Evolutionary conservation across 2,113 vertebrate genomes (phyloP).

Genomic region (Desmodus rotundus): DNA sequence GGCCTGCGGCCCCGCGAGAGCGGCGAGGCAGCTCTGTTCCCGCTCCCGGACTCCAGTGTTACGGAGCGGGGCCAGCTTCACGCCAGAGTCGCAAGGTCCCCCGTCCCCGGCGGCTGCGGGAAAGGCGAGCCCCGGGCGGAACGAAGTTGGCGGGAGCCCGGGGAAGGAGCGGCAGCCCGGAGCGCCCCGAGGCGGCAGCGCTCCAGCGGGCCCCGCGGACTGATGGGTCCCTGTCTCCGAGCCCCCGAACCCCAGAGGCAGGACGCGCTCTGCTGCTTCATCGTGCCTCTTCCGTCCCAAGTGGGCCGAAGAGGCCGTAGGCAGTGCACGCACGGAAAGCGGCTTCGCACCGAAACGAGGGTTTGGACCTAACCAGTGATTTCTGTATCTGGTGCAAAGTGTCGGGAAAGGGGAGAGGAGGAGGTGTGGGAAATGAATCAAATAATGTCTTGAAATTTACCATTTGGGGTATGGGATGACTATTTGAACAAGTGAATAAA

Average conservation of each 20-base stretch:
- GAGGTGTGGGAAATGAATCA: background rate
- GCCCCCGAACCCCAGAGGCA: background rate
- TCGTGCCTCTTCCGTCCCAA: background rate
- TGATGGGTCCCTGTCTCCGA: background rate
- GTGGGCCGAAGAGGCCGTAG: background rate
- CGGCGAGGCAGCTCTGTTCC: background rate
- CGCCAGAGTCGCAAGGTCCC: background rate
- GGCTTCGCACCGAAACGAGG: background rate
- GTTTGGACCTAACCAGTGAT: background rate
- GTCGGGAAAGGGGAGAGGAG: background rate
- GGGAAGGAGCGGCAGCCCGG: background rate
- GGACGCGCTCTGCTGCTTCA: background rate
- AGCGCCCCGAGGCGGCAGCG: fast-evolving
- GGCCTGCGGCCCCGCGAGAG: background rate
- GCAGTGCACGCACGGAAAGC: background rate
- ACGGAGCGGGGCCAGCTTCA: background rate
- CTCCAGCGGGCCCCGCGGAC: background rate
- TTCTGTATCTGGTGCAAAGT: background rate
- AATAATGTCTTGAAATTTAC: background rate
- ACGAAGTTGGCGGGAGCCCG: background rate
- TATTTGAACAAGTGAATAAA: background rate
- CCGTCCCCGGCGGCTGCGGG: background rate
- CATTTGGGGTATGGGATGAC: background rate
- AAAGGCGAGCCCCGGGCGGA: background rate
- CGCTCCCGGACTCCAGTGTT: background rate